These are phyloP conservation scores for Noctilio leporinus DNA, from an alignment of 2,113 vertebrate species.

Conservation along the genomic window DNA sequence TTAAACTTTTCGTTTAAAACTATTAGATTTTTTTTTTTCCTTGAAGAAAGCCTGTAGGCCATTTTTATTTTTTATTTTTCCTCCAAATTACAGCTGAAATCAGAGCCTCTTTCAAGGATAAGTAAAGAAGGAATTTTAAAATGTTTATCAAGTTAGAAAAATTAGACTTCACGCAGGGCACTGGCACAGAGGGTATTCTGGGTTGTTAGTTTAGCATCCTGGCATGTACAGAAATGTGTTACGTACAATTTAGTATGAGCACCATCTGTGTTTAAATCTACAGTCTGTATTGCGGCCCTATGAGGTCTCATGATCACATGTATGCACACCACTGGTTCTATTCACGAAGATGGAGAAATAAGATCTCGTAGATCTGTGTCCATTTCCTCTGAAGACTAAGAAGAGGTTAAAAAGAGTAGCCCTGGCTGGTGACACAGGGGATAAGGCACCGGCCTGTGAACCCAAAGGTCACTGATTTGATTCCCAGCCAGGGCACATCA, in stretches of 20 bases:
- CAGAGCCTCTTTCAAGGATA: background rate
- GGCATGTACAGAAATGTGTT: background rate
- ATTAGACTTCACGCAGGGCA: background rate
- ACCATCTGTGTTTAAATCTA: constrained; percentile 10
- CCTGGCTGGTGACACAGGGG: no score
- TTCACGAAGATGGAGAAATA: background rate
- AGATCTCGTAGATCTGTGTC: background rate
- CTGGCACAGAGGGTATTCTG: background rate
- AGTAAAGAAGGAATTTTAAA: background rate
- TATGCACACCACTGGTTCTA: background rate
- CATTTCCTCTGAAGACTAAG: background rate
- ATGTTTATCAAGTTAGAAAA: background rate
- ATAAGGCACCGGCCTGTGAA: no score
- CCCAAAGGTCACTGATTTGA: no score
- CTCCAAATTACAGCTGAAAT: background rate
- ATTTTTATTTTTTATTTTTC: background rate
- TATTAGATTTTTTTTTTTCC: background rate
- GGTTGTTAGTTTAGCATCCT: background rate
- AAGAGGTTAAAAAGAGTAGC: background rate
- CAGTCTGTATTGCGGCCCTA: background rate
- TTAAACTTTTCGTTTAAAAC: background rate
- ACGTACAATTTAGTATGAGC: background rate
- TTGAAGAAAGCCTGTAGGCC: background rate
- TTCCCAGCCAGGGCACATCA: no score
- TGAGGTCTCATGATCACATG: background rate